Base-by-base conservation (phyloP, 2,113 vertebrate genomes). In the Bettongia penicillata region DNA sequence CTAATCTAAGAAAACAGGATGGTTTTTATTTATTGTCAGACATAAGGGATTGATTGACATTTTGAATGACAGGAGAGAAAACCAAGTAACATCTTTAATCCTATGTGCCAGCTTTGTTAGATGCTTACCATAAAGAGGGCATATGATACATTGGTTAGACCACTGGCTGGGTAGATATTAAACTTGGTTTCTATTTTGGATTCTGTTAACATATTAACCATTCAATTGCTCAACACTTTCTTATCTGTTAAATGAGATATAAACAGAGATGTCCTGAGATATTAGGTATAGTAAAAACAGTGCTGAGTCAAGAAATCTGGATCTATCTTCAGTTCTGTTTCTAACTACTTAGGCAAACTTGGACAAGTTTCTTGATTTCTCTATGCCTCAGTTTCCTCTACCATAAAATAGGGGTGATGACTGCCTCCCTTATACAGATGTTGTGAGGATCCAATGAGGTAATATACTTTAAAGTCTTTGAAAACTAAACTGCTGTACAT, bases 11-110 rank as follows among this genome's bases (percentile, higher is more conserved):
- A 95, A 97, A 97, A 97, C 96, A 96, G 91, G 97, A 97, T n/a
- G 2, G 96, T 95, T 48, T 95, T 93, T 91, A 94, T 53, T 98
- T 93, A 91, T 96, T 97, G 89, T 97, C 94, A 96, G 98, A 97
- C 91, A 97, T 89, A 95, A 96, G 95, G 53, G 96, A 89, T 91
- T 97, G 96, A 89, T 91, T 97, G 97, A 95, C 97, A 93, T 37
- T 53, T 55, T 90, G 95, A 96, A 97, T 96, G 16, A 43, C 61
- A 96, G 97, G 96, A 98, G 97, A 96, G 98, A 98, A 98, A 97
- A 68, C 93, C 97, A 92, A 97, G 95, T 50, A 61, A 94, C 95
- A 50, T 3, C 89, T 2, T 0, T 95, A 91, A 96, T 93, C 51
- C 55, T 90, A 68, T 91, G 84, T 55, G 93, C 84, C 94, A 96